Evolutionary conservation across 2,888 invertebrate genomes (phyloP).

Genomic region (Rhabditophanes sp.): DNA sequence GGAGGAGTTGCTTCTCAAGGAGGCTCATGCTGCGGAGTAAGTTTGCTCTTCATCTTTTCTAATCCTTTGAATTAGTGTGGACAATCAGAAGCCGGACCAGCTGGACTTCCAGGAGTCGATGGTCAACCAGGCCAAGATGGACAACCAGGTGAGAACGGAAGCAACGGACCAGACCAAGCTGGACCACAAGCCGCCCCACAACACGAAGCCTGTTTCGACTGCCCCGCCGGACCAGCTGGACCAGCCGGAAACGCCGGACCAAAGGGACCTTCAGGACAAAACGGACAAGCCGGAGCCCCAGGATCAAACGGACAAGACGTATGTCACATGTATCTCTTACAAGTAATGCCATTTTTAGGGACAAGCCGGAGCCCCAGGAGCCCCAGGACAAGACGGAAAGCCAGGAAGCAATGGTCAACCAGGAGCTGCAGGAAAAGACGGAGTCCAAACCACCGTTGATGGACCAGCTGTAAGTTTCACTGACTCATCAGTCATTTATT

Average conservation of each 20-base stretch:
- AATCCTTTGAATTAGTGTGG: too few relatives aligned
- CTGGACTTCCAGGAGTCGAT: constrained; percentile 8
- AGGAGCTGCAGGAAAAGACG: constrained; percentile 2
- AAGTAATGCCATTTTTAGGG: too few relatives aligned
- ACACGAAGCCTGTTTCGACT: constrained; percentile 2
- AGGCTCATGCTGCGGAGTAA: too few relatives aligned
- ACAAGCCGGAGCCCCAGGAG: too few relatives aligned
- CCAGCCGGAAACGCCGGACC: constrained; percentile 3
- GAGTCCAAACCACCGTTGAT: too few relatives aligned
- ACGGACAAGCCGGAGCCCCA: constrained; percentile 4
- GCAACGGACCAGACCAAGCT: constrained; percentile 2
- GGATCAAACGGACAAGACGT: too few relatives aligned
- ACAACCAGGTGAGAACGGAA: constrained; percentile 2
- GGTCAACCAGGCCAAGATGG: constrained; percentile 9
- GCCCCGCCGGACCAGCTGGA: constrained; percentile 2
- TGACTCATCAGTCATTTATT: too few relatives aligned
- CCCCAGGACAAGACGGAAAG: constrained; percentile 6
- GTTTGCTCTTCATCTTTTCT: too few relatives aligned
- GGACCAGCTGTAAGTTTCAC: too few relatives aligned
- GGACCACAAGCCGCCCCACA: neutral
- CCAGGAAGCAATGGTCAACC: constrained; percentile 5
- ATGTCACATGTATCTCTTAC: too few relatives aligned
- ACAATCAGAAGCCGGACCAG: constrained; percentile 7
- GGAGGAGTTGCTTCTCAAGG: neutral
- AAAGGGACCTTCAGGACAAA: constrained; percentile 6